Evolutionary conservation across 2,797 vertebrate species (phyloP).

Genomic region (Darevskia nairensis): DNA sequence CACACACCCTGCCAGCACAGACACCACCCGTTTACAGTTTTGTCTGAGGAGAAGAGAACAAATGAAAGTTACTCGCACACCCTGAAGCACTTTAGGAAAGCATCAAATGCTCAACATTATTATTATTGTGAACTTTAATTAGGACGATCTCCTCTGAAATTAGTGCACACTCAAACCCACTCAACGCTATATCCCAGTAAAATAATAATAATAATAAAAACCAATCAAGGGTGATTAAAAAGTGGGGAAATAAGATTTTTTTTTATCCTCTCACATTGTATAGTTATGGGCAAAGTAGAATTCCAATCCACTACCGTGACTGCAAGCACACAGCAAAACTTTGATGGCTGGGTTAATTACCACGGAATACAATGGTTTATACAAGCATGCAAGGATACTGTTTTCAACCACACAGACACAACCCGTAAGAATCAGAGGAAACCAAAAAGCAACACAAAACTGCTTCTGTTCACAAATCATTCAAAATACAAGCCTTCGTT

Average conservation of each 20-base stretch:
- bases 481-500: not conserved
- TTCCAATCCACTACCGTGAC: not conserved
- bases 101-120: not conserved
- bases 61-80: not conserved
- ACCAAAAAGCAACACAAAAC: not conserved
- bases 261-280: not conserved
- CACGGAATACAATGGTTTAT: not conserved
- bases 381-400: not conserved
- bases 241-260: not conserved
- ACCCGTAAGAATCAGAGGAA: not conserved
- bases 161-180: slow-evolving; percentile 5
- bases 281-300: not conserved
- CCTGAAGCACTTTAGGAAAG: not conserved
- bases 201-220: not conserved
- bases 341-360: not conserved
- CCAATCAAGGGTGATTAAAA: not conserved
- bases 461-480: not conserved
- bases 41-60: not conserved
- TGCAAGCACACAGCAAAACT: not conserved
- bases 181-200: not conserved
- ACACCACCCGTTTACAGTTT: not conserved
- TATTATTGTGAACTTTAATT: not conserved
- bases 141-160: not conserved
- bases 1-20: no score
- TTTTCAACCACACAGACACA: not conserved